These are phyloP conservation scores for Xanthia togata DNA, from an alignment of 2,888 invertebrate genomes.

Conservation along the genomic window DNA sequence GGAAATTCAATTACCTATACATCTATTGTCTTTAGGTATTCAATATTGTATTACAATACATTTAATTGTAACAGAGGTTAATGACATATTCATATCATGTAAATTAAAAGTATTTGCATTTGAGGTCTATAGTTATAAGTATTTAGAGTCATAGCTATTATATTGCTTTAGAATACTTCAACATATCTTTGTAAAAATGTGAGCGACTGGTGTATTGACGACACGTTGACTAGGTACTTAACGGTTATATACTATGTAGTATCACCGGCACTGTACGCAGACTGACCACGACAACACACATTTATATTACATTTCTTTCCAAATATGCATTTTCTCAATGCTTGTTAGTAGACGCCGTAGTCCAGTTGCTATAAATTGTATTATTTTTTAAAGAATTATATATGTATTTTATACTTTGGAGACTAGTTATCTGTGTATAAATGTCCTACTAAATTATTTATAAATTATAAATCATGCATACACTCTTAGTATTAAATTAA, in stretches of 20 bases:
- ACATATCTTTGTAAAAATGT: constrained; percentile 89
- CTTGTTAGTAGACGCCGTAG: constrained; percentile 79
- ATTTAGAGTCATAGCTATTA: constrained; percentile 89
- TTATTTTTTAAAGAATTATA: constrained; percentile 73
- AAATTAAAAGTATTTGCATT: constrained; percentile 91
- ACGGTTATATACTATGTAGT: constrained; percentile 73
- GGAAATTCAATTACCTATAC: constrained; percentile 67
- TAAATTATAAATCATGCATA: constrained; percentile 89
- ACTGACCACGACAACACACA: constrained; percentile 80
- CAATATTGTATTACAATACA: constrained; percentile 76
- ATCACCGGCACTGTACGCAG: constrained; percentile 79
- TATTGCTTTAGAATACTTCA: constrained; percentile 90
- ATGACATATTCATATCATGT: constrained; percentile 91
- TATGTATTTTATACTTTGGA: constrained; percentile 82
- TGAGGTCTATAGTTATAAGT: constrained; percentile 90
- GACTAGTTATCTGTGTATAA: constrained; percentile 85
- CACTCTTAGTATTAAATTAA: constrained; percentile 88
- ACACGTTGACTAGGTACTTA: constrained; percentile 71
- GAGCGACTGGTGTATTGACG: constrained; percentile 82
- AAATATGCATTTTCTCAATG: constrained; percentile 86
- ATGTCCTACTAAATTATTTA: constrained; percentile 89
- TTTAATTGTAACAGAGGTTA: constrained; percentile 88
- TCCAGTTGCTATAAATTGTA: constrained; percentile 75
- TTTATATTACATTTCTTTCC: constrained; percentile 78
- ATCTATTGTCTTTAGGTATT: constrained; percentile 82